Percentiles rank a stretch among this genome's conserved stretches.
Conservation (phyloP, 2,888 invertebrate genomes). For the Coenonympha arcania region DNA sequence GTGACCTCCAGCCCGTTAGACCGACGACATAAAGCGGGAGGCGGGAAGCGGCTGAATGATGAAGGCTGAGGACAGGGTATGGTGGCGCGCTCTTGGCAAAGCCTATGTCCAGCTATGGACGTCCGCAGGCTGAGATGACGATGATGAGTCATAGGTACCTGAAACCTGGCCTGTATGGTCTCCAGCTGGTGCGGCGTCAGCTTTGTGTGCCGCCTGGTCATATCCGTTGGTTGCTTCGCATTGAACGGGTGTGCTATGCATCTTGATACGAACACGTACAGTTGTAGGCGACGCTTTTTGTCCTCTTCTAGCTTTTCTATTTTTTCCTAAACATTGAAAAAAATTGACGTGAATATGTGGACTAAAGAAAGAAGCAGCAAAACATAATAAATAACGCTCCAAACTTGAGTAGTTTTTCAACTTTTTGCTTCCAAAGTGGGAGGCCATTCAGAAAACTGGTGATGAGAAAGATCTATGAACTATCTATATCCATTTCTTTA, state of each 20-base stretch:
- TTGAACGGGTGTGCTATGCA: slow-evolving; percentile 99
- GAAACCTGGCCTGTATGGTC: slow-evolving; percentile 94
- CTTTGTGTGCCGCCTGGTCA: slow-evolving; percentile 96
- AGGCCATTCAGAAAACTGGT: too few species aligned
- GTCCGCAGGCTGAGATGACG: too few species aligned
- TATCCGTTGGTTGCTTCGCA: slow-evolving; percentile 98
- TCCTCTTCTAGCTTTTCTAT: slow-evolving; percentile 98
- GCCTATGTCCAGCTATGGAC: too few species aligned
- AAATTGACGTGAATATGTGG: background rate
- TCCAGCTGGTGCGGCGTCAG: slow-evolving; percentile 97
- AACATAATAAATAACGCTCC: slow-evolving; percentile 5
- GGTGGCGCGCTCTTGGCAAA: too few species aligned
- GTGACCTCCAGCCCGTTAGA: too few species aligned
- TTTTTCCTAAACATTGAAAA: slow-evolving; percentile 78
- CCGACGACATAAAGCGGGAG: too few species aligned
- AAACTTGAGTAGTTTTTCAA: slow-evolving; percentile 96
- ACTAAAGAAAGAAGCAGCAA: background rate
- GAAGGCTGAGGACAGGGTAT: too few species aligned
- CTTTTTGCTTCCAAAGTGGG: too few species aligned
- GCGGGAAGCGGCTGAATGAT: too few species aligned
- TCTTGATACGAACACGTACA: slow-evolving; percentile 98
- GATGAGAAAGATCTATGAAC: too few species aligned
- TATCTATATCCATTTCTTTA: too few species aligned
- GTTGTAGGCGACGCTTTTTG: slow-evolving; percentile 92
- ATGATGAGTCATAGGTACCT: slow-evolving; percentile 81